Evolutionary conservation across 2,888 invertebrate genomes (phyloP), one percentile per base, ranked within the genome.

Genomic region (Melieria crassipennis): DNA sequence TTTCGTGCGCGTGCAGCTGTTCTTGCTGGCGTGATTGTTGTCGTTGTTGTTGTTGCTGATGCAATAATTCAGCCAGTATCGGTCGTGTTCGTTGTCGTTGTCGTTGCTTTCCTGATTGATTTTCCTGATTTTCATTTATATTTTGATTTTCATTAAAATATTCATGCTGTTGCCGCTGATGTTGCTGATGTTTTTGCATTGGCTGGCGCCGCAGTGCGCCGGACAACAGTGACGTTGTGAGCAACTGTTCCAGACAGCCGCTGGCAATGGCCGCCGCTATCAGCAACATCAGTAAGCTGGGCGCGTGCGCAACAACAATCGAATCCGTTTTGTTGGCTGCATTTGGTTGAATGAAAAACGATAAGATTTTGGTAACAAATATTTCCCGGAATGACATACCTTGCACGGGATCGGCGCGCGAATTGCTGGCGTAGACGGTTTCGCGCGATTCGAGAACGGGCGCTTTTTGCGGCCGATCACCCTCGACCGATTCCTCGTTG

Each of bases 401-500:
- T 88, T 92, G 91, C 79, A 92, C 92, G 82, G 91, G 88, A 86
- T 92, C 92, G 75, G 92, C 92, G 79, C 92, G 88, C 73, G 92
- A 90, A 73, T 87, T 86, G 75, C 86, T 86, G 56, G 87, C 85
- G 67, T 84, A 86, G 13, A 88, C 90, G 63, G 91, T 91, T 84
- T 91, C 92, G 71, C 91, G 89, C 80, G 92, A 92, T 84, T 92
- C 92, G 81, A 92, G 87, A 58, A 90, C 92, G 56, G 92, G 90
- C 56, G 91, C 91, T 85, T 90, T 90, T 81, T 89, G 90, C 73
- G 91, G 89, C 75, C 89, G 87, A 81, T 92, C 92, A 65, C 92
- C 91, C 84, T 92, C 91, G 75, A 92, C 92, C 81, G 92, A 92
- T 84, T 92, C 91, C 86, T 93, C 93, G 86, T 93, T 93, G 84